Conservation (phyloP, 2,113 vertebrate genomes). For the Bothrops jararaca region DNA sequence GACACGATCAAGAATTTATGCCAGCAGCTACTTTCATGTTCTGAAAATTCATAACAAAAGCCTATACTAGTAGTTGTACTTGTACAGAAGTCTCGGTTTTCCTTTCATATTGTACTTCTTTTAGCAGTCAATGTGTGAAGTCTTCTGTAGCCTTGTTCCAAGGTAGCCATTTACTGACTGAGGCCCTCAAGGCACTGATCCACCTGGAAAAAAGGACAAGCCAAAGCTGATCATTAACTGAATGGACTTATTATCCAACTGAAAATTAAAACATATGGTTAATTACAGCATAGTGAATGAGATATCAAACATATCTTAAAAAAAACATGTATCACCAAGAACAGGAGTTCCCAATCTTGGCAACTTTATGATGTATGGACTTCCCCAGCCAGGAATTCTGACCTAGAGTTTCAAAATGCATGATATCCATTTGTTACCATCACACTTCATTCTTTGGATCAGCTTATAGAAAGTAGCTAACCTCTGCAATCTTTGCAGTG, state of each 20-base stretch:
- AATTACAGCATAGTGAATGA: background rate
- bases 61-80: background rate
- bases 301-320: background rate
- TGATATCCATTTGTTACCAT: background rate
- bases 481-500: background rate
- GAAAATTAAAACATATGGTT: background rate
- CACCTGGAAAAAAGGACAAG: conserved; percentile 73
- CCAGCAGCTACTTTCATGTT: background rate
- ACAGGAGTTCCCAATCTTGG: background rate
- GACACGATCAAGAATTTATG: conserved; percentile 13
- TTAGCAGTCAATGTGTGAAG: conserved; percentile 77
- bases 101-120: conserved; percentile 84
- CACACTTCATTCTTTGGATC: background rate
- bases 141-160: conserved; percentile 84
- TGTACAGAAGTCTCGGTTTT: background rate
- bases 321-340: background rate
- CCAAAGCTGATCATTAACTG: background rate
- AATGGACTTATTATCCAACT: background rate
- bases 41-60: background rate
- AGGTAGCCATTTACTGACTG: conserved; percentile 86
- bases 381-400: background rate
- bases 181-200: conserved; percentile 82
- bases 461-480: background rate
- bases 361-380: background rate
- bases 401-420: background rate